These are phyloP conservation scores for Apodemia duryi DNA, from an alignment of 2,888 invertebrate species.

Conservation along the genomic window DNA sequence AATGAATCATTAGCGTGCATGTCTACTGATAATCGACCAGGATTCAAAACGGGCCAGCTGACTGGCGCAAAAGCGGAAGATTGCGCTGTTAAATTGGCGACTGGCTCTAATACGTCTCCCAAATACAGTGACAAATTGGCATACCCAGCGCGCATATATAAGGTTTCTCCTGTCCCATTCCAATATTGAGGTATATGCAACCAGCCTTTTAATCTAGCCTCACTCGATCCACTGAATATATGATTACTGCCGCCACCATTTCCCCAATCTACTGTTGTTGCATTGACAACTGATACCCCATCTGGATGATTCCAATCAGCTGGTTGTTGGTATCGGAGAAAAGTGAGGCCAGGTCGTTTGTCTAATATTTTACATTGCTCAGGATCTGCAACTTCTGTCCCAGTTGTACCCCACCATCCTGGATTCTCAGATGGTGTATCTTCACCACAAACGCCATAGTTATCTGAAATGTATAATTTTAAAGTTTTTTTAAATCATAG, in stretches of 20 bases:
- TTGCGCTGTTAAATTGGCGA: slow-evolving; percentile 83
- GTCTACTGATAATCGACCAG: slow-evolving; percentile 82
- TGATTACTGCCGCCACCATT: slow-evolving; percentile 84
- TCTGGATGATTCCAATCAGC: slow-evolving; percentile 94
- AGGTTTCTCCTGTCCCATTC: slow-evolving; percentile 82
- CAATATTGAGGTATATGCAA: slow-evolving; percentile 88
- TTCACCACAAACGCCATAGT: slow-evolving; percentile 91
- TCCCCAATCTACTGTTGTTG: slow-evolving; percentile 89
- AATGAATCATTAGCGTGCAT: slow-evolving; percentile 83
- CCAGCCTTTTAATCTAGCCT: slow-evolving; percentile 89
- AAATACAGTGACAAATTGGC: slow-evolving; percentile 84
- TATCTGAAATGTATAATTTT: slow-evolving; percentile 65
- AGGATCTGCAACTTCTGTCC: slow-evolving; percentile 85
- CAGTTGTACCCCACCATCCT: slow-evolving; percentile 95
- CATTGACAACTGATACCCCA: slow-evolving; percentile 90
- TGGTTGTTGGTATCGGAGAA: slow-evolving; percentile 92
- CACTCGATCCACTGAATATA: slow-evolving; percentile 84
- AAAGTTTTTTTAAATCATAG: not conserved
- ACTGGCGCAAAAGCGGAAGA: slow-evolving; percentile 85
- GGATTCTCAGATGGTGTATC: slow-evolving; percentile 89
- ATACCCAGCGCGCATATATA: slow-evolving; percentile 89
- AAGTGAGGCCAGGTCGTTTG: slow-evolving; percentile 92
- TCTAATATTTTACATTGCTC: slow-evolving; percentile 89
- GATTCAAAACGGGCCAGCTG: slow-evolving; percentile 82
- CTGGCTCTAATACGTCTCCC: slow-evolving; percentile 66